Base-by-base conservation (phyloP, 2,888 invertebrate species). In the Drosophila fungiperda region DNA sequence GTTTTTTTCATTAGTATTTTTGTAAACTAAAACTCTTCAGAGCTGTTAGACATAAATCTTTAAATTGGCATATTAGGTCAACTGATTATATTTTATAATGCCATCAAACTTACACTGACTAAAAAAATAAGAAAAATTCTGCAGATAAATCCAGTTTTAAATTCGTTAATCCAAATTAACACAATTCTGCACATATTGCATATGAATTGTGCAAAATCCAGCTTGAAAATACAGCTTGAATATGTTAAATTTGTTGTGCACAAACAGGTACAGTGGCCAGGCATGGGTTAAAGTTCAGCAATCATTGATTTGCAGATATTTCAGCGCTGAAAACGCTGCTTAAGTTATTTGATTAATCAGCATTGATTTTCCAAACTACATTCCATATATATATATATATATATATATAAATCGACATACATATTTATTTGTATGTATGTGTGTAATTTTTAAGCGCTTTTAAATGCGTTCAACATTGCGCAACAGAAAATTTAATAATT, bases 401-500 rank as follows among this genome's bases (percentile, higher is more conserved):
- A 35, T 5, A 17, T 3, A 38, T 38, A 6, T 35, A 35, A 15
- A 36, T 36, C 29, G 29, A 29, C 6, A 29, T 29, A 45, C 15
- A 12, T 7, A 26, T 23, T 4, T 45, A 15, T 36, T 15, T 36
- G 15, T 36, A 36, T 6, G 8, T 1, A 38, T 38, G 6, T 12
- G 35, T 35, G 6, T 6, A 36, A 15, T 15, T 23, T 20, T 49
- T 17, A 29, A 26, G 6, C 35, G 26, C 17, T 38, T 26, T n/a
- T 45, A 23, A 38, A 29, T 38, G 36, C 55, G 26, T 55, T 38
- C 8, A 45, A 4, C 15, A 23, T 45, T 45, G 12, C 38, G 29
- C 29, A 55, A 38, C 38, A 29, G n/a, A 55, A 55, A 38, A 26
- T 35, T n/a, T 36, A 38, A 38, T 38, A 55, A 55, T 36, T 17